Conservation (phyloP, 2,888 invertebrate genomes). For the Xylocampa areola region DNA sequence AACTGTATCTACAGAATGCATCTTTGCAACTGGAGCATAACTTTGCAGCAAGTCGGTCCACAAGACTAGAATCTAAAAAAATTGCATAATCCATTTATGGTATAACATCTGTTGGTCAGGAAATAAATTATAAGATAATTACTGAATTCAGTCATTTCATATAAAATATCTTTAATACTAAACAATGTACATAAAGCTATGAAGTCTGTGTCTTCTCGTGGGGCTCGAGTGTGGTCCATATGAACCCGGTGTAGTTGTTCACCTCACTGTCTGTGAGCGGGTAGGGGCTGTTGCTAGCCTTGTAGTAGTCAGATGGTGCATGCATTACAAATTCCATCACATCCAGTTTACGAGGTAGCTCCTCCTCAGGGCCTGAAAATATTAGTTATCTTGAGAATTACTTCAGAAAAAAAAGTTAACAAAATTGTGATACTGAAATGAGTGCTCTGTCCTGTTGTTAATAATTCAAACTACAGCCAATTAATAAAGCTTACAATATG, state of each 20-base stretch:
- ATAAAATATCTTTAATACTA: constrained; percentile 38
- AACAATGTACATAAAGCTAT: constrained; percentile 5
- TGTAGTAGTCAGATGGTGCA: constrained; percentile 97
- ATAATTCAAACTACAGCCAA: too few relatives aligned
- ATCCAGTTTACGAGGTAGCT: constrained; percentile 95
- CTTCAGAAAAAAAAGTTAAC: too few relatives aligned
- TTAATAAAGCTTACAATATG: too few relatives aligned
- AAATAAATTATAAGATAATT: not conserved
- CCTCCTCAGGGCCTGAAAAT: constrained; percentile 95
- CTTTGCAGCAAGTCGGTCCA: too few relatives aligned
- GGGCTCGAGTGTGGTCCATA: constrained; percentile 91
- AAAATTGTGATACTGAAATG: too few relatives aligned
- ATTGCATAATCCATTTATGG: too few relatives aligned
- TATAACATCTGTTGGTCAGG: not conserved
- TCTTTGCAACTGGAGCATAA: too few relatives aligned
- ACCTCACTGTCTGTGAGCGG: constrained; percentile 88
- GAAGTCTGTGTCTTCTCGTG: constrained; percentile 73
- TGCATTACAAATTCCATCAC: constrained; percentile 98
- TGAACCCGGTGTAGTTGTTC: constrained; percentile 88
- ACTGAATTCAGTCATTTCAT: not conserved
- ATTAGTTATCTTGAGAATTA: constrained; percentile 25
- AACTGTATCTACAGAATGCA: too few relatives aligned
- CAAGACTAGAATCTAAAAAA: too few relatives aligned
- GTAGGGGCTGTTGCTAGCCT: constrained; percentile 93
- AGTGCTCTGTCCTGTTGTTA: too few relatives aligned